phyloP scores from a whole-genome alignment of 1,140 invertebrate genomes.

The Homarus americanus region DNA sequence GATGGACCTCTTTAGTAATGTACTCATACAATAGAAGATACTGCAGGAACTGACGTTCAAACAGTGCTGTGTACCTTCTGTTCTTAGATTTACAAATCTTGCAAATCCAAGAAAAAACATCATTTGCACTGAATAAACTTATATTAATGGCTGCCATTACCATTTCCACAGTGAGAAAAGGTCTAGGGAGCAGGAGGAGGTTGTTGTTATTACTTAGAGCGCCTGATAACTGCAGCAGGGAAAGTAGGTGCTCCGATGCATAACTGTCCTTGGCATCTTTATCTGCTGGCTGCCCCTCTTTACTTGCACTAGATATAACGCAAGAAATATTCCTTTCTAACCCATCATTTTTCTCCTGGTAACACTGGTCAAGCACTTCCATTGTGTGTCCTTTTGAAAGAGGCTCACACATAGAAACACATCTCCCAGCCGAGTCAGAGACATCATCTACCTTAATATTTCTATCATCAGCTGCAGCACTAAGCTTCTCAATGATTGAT shows the following conservation, averaged over 20 bases:
- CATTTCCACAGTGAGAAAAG: background rate
- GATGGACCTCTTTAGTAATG: background rate
- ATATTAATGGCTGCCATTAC: constrained; percentile 19
- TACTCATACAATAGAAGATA: background rate
- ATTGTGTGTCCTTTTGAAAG: background rate
- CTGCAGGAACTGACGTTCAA: background rate
- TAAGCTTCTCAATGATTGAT: background rate
- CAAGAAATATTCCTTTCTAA: background rate
- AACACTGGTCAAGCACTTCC: background rate
- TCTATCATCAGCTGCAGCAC: too few species aligned
- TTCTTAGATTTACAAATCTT: background rate
- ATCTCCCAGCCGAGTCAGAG: background rate
- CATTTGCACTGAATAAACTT: too few species aligned
- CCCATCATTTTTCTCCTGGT: background rate
- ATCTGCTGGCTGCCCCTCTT: background rate
- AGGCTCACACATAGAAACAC: too few species aligned
- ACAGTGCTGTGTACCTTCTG: background rate
- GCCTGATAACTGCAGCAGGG: background rate
- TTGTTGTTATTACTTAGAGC: background rate
- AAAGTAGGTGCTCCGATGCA: background rate
- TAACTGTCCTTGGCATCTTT: background rate
- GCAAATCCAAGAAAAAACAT: background rate
- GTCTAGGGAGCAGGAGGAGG: background rate
- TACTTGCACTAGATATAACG: background rate
- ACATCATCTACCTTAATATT: background rate